phyloP scores from a whole-genome alignment of 2,113 vertebrate species.

The Turnix velox region DNA sequence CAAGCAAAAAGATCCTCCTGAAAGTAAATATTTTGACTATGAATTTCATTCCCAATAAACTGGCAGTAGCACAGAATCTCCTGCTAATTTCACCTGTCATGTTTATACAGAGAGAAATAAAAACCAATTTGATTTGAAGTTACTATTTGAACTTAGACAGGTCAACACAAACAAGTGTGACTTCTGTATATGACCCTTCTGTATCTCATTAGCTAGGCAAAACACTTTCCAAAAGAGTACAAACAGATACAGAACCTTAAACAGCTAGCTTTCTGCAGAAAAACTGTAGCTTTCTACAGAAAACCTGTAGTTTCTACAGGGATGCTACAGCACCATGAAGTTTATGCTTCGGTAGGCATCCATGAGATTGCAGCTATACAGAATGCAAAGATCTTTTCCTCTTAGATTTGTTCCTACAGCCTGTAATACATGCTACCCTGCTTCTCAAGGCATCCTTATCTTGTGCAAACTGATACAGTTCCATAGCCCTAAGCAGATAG shows the following conservation, averaged over 20 bases:
- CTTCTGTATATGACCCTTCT: neutral
- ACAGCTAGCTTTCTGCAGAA: neutral
- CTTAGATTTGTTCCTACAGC: neutral
- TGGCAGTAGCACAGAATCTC: neutral
- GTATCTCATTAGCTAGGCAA: neutral
- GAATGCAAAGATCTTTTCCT: neutral
- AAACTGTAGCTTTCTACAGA: neutral
- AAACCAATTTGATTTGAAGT: neutral
- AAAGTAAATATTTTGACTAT: neutral
- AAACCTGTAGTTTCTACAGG: too few relatives aligned
- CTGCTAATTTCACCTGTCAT: neutral
- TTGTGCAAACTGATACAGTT: neutral
- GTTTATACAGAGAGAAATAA: neutral
- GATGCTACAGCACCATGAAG: neutral
- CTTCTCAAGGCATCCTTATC: neutral
- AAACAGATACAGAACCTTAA: neutral
- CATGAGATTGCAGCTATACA: neutral
- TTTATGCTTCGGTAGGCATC: neutral
- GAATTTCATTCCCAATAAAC: neutral
- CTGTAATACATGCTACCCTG: neutral
- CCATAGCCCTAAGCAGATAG: neutral
- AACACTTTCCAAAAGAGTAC: neutral
- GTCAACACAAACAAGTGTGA: neutral
- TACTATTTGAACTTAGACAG: neutral
- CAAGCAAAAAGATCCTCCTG: neutral